These are phyloP conservation scores for Alouatta palliata DNA, from an alignment of 2,113 vertebrate species.

Conservation along the genomic window DNA sequence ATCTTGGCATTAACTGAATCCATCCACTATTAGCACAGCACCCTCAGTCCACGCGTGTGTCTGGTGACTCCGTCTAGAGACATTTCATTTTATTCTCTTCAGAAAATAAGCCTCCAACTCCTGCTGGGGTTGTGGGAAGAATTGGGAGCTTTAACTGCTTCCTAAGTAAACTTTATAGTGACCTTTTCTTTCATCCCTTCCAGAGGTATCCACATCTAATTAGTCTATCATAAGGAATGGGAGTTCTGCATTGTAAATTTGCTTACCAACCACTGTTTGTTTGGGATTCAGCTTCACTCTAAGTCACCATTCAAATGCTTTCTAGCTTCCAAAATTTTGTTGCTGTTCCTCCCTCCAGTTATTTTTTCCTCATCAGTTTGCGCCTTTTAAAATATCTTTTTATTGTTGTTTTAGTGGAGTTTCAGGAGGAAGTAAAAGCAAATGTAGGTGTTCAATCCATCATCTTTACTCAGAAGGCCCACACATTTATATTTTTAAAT, in stretches of 20 bases:
- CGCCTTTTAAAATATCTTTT: slow-evolving; percentile 35
- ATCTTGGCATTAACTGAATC: not conserved
- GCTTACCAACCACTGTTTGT: not conserved
- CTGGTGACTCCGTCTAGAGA: not conserved
- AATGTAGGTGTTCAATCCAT: slow-evolving; percentile 60
- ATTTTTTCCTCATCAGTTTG: slow-evolving; percentile 55
- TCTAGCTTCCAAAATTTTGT: slow-evolving; percentile 42
- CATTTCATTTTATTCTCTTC: not conserved
- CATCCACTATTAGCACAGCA: not conserved
- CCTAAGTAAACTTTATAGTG: not conserved
- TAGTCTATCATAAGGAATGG: not conserved
- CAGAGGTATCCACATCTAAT: not conserved
- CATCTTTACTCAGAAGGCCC: slow-evolving; percentile 69
- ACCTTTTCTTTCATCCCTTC: not conserved
- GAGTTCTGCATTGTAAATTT: not conserved
- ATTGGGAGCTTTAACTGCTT: not conserved
- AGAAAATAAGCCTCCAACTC: slow-evolving; percentile 2
- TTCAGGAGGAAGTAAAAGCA: slow-evolving; percentile 64
- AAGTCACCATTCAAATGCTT: slow-evolving; percentile 51
- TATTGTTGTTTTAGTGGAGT: slow-evolving; percentile 58
- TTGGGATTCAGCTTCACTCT: slow-evolving; percentile 34
- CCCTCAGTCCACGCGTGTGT: not conserved
- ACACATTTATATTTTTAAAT: slow-evolving; percentile 71
- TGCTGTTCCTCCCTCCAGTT: slow-evolving; percentile 32
- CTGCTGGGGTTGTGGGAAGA: not conserved